Evolutionary conservation across 2,113 vertebrate genomes (phyloP).

Genomic region (Cyrtonyx montezumae): DNA sequence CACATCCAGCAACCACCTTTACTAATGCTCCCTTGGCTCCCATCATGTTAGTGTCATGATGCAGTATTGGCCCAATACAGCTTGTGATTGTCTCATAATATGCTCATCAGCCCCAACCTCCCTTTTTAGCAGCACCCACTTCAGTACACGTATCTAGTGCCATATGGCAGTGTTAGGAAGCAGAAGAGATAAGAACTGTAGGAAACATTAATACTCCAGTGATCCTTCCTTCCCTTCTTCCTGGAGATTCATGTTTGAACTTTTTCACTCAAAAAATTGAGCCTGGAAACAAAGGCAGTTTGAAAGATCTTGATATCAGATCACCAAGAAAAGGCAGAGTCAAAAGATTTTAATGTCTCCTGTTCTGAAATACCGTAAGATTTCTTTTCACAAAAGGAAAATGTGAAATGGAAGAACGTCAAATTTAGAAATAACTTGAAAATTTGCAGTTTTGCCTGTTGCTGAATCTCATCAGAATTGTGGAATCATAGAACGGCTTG

Average conservation of each 20-base stretch:
- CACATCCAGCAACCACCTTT: neutral
- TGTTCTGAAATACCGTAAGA: neutral
- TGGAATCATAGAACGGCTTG: neutral
- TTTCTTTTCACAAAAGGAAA: neutral
- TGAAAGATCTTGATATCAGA: neutral
- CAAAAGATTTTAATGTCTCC: neutral
- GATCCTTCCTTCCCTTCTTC: neutral
- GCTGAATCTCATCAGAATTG: neutral
- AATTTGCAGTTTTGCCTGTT: neutral
- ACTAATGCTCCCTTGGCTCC: neutral
- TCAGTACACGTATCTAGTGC: neutral
- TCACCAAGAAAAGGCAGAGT: neutral
- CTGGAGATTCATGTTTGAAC: neutral
- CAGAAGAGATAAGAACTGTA: neutral
- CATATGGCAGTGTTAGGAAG: neutral
- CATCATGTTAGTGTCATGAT: neutral
- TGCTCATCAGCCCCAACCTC: neutral
- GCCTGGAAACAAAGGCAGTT: neutral
- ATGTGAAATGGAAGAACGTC: neutral
- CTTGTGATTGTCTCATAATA: neutral
- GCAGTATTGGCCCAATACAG: neutral
- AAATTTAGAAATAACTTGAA: neutral
- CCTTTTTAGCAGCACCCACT: neutral
- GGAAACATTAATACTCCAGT: neutral
- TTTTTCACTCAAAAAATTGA: neutral